These are phyloP conservation scores for Arctopsyche grandis DNA, from an alignment of 1,140 invertebrate genomes.

Conservation along the genomic window DNA sequence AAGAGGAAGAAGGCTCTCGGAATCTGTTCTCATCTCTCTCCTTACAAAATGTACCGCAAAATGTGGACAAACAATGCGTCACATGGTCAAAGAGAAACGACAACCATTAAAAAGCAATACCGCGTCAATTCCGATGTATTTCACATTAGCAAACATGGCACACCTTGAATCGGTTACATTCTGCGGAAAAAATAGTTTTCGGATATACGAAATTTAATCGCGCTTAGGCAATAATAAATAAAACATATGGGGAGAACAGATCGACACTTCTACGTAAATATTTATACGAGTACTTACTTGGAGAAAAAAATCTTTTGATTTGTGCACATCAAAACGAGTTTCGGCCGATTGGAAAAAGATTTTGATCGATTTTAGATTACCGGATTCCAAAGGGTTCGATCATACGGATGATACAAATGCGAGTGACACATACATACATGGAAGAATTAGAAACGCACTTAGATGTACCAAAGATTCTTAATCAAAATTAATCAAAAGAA, in stretches of 20 bases:
- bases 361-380: constrained; percentile 14
- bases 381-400: neutral
- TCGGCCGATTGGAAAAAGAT: neutral
- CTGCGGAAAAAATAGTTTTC: neutral
- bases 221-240: no score
- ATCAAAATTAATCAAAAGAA: no score
- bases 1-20: constrained; percentile 24
- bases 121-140: constrained; percentile 47
- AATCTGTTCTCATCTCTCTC: no score
- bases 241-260: neutral
- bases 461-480: no score
- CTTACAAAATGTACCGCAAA: constrained; percentile 10
- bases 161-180: neutral
- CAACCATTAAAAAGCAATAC: constrained; percentile 36
- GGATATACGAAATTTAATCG: no score
- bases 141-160: constrained; percentile 46
- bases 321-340: constrained; percentile 25
- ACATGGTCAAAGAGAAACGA: constrained; percentile 13
- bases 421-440: neutral
- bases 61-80: constrained; percentile 38
- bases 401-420: constrained; percentile 6
- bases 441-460: neutral
- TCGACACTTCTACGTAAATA: neutral
- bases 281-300: neutral
- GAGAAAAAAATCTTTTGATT: neutral